These are phyloP conservation scores for Probosciger aterrimus DNA, from an alignment of 2,113 vertebrate species.

Conservation along the genomic window DNA sequence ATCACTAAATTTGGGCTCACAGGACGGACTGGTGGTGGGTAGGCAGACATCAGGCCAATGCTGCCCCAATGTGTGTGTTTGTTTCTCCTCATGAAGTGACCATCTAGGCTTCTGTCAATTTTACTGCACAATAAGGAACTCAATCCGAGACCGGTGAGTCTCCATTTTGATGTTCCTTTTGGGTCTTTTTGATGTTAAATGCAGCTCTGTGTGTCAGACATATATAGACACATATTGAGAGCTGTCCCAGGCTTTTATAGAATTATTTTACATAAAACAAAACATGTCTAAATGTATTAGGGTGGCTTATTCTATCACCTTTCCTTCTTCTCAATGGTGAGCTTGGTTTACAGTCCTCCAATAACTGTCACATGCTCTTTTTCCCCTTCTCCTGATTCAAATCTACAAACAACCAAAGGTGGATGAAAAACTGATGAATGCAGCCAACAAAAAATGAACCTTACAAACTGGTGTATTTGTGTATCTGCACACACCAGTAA, in stretches of 20 bases:
- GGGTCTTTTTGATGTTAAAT: not conserved
- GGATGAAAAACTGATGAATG: not conserved
- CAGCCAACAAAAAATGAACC: not conserved
- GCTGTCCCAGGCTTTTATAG: not conserved
- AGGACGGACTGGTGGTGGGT: not conserved
- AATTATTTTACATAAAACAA: not conserved
- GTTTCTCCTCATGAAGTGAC: not conserved
- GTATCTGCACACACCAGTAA: not conserved
- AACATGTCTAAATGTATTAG: not conserved
- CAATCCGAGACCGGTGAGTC: not conserved
- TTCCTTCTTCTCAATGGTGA: not conserved
- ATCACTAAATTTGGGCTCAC: not conserved
- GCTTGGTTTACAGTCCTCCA: not conserved
- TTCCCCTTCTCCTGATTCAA: not conserved
- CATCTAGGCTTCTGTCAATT: not conserved
- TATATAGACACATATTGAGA: not conserved
- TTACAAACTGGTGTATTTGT: not conserved
- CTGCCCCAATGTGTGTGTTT: not conserved
- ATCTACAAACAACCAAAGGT: not conserved
- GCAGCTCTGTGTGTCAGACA: not conserved
- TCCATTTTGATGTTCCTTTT: not conserved
- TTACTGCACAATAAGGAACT: not conserved
- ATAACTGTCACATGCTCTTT: not conserved
- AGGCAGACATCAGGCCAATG: not conserved
- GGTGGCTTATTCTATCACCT: not conserved